Conservation (phyloP, 2,888 invertebrate species). For the Cecidostiba fungosa region DNA sequence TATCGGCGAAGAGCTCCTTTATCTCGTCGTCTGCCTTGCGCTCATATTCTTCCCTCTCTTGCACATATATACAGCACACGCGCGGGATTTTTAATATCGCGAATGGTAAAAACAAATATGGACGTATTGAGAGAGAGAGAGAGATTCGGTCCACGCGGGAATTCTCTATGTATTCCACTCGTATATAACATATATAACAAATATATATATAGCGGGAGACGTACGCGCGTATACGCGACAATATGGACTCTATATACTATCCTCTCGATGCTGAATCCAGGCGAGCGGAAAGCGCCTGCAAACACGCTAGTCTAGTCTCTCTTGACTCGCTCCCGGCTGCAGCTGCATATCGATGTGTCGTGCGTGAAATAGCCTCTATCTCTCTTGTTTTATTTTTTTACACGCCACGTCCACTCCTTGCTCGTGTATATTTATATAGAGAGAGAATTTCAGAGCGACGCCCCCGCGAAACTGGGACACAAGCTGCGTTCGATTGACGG, state of each 20-base stretch:
- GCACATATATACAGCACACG: neutral
- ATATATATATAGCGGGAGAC: neutral
- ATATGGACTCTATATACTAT: neutral
- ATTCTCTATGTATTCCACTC: slow-evolving; percentile 29
- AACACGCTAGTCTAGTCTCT: neutral
- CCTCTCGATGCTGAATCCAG: neutral
- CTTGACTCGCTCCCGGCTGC: neutral
- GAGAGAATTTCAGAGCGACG: no score
- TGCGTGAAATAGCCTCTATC: neutral
- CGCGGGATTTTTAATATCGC: slow-evolving; percentile 64
- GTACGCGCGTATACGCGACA: neutral
- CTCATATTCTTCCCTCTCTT: slow-evolving; percentile 10
- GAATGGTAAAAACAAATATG: slow-evolving; percentile 63
- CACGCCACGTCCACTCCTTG: neutral
- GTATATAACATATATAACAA: neutral
- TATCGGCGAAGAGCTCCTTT: slow-evolving; percentile 4
- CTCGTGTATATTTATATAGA: neutral
- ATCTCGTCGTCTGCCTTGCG: neutral
- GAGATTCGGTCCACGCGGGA: slow-evolving; percentile 65
- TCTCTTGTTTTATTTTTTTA: neutral
- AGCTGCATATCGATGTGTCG: neutral
- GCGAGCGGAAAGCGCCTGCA: neutral
- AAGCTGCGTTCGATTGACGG: no score
- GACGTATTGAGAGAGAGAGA: slow-evolving; percentile 33
- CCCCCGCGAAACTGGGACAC: no score